Evolutionary conservation across 2,113 vertebrate species (phyloP).

Genomic region (Xiphorhynchus elegans): DNA sequence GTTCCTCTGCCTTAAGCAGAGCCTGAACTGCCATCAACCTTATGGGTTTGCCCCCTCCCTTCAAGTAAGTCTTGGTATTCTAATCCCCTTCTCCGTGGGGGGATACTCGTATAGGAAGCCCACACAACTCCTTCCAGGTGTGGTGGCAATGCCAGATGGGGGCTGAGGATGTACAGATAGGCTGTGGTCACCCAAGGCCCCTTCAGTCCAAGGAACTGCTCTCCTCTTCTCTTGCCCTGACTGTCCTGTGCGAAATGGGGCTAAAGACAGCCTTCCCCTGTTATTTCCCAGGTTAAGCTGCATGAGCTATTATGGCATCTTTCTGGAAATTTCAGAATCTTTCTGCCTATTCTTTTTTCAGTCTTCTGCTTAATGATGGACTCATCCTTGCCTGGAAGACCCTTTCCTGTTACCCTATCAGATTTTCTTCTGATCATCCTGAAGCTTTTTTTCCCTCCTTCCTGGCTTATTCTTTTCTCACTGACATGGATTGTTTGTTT

Average conservation of each 20-base stretch:
- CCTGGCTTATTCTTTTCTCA: neutral
- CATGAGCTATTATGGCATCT: neutral
- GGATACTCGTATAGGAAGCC: rapidly evolving
- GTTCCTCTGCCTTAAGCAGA: neutral
- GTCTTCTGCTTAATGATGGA: neutral
- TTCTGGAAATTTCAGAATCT: neutral
- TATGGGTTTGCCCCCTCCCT: neutral
- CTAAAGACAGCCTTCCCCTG: neutral
- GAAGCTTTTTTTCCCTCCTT: neutral
- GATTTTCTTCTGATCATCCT: neutral
- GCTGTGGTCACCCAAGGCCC: rapidly evolving
- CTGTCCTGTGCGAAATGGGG: neutral
- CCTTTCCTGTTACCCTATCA: neutral
- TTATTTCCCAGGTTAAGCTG: neutral
- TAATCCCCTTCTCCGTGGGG: neutral
- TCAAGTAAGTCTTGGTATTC: neutral
- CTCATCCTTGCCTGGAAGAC: neutral
- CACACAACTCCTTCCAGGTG: rapidly evolving
- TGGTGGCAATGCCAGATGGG: neutral
- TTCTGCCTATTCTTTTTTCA: neutral
- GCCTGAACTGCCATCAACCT: rapidly evolving
- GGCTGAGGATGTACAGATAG: neutral
- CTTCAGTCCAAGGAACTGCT: neutral
- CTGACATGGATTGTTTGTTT: neutral
- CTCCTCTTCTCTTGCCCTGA: neutral